Base-by-base conservation (phyloP, 2,888 invertebrate species). In the Phalangium opilio region DNA sequence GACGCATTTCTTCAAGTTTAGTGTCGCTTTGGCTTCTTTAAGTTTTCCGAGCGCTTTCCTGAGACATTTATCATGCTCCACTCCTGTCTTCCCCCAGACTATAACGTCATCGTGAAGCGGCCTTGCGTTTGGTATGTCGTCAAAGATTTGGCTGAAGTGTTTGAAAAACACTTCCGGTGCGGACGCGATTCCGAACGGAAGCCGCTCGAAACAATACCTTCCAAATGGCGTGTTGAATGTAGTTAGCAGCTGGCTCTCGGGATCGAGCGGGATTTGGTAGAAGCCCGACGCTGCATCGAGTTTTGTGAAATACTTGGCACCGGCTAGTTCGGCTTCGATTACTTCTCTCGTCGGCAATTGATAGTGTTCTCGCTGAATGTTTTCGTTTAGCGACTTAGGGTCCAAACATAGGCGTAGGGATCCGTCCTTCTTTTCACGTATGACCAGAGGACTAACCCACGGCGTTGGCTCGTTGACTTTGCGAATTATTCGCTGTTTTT, bases 161-260 rank as follows among this genome's bases (percentile, higher is more conserved):
- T 41, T 43, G n/a, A 48, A 47, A 40, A 45, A 53, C 11, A 38
- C 18, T 36, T 50, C 50, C 7, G 50, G 50, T 1, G 50, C 52
- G 10, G 52, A 44, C 4, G 45, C 35, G 19, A 60, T 55, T 18
- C 61, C 58, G 38, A 58, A 56, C 2, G 57, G 57, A 11, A 59
- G 21, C 8, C 55, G 38, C 8, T 54, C 49, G 43, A 54, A 60
- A 18, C 51, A 46, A 44, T 45, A 60, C 8, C 56, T 34, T 2
- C 59, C 58, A 41, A 58, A 57, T 10, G 57, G 58, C 7, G 58
- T 57, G 11, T 57, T 54, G 41, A 60, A 59, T 2, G 56, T 56
- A 10, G 56, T 57, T 7, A 55, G 43, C 18, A 47, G 36, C 39
- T 44, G 41, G 12, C 47, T 47, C 18, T 48, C 42, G 38, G 42